Conservation (phyloP, 1,140 invertebrate species). For the Drosophila seguyi region DNA sequence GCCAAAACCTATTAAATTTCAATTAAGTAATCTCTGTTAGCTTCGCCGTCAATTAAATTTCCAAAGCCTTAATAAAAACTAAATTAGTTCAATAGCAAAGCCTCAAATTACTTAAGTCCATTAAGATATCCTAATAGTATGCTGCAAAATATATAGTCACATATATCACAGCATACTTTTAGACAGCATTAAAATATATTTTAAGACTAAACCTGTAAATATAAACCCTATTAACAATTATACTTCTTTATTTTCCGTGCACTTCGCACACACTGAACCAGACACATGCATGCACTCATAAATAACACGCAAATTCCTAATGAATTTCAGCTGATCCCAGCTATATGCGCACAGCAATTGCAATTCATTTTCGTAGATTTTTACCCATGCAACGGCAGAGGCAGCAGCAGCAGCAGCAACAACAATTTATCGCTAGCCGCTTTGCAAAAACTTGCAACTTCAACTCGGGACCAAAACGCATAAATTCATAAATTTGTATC, state of each 20-base stretch:
- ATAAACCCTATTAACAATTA: neutral
- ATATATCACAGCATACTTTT: neutral
- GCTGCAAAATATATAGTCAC: neutral
- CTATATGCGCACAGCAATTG: constrained; percentile 73
- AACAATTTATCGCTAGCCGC: constrained; percentile 75
- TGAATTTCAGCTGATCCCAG: constrained; percentile 83
- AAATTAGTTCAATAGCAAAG: neutral
- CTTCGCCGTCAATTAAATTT: neutral
- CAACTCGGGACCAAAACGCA: constrained; percentile 76
- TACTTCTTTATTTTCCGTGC: constrained; percentile 4
- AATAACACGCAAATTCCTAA: constrained; percentile 83
- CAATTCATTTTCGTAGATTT: constrained; percentile 80
- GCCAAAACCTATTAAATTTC: too few species aligned
- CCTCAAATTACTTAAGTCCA: accelerated
- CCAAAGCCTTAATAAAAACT: neutral
- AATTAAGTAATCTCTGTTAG: neutral
- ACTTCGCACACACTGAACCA: constrained; percentile 19
- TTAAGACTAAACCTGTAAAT: neutral
- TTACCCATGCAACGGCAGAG: constrained; percentile 54
- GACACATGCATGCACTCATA: constrained; percentile 60
- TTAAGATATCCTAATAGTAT: neutral
- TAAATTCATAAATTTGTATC: constrained; percentile 84
- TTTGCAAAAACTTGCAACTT: constrained; percentile 68
- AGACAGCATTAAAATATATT: neutral
- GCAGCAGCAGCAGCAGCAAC: constrained; percentile 28